Evolutionary conservation across 2,113 vertebrate genomes (phyloP), one percentile per base, ranked within the genome.

Genomic region (Albula glossodonta): DNA sequence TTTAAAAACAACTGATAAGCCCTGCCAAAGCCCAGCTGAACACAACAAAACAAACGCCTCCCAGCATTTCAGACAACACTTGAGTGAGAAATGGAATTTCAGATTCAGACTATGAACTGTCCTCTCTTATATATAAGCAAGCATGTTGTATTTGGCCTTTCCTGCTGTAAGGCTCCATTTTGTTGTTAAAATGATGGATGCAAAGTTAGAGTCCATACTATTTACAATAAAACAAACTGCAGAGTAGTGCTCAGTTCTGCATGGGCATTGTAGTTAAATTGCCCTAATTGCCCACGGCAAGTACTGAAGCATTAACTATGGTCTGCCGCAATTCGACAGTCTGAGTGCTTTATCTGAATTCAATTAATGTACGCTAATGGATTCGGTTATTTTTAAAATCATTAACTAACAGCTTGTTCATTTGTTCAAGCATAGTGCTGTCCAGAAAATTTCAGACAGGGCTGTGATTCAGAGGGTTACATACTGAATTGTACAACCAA

Each of bases 341-440:
- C 83, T 85, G 31, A 89, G 84, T 91, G 88, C 86, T 89, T 83
- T 91, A 93, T 92, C 92, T 80, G 81, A 94, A 94, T 91, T 94
- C 94, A 93, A 93, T 95, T 89, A 95, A 94, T 93, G 94, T 82
- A 88, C 63, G 86, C 90, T 93, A 93, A 94, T 93, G 93, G 88
- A 87, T 88, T 89, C 87, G 92, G 74, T n/a, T 52, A 78, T 25
- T 85, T 91, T 91, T 89, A 85, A 84, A 81, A 84, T 84, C 78
- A 50, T 89, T 80, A 66, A 63, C n/a, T 41, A 25, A 11, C 80
- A 81, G 80, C 49, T 51, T 81, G 79, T 52, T 74, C 70, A 74
- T 74, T 74, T 74, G 70, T 31, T 31, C 70, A 22, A 74, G 31
- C n/a, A 22, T 74, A 74, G 22, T 74, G 70, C 70, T 74, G 25